Evolutionary conservation across 1,140 invertebrate genomes (phyloP).

Genomic region (Argopecten irradians): DNA sequence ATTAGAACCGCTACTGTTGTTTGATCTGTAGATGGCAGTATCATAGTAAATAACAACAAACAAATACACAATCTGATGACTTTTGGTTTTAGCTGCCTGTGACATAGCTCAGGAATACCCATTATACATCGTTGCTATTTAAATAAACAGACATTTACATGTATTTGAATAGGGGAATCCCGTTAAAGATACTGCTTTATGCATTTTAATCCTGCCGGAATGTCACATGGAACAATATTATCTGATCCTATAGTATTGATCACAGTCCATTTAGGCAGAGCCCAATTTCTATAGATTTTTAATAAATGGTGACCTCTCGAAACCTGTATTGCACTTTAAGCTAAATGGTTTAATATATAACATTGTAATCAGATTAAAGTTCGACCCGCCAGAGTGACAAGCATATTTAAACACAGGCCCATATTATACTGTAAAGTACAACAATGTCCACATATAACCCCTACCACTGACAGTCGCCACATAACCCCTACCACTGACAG

Average conservation of each 20-base stretch:
- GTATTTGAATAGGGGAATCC: not conserved
- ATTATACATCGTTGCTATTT: slow-evolving; percentile 7
- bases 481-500: too few relatives aligned
- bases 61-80: not conserved
- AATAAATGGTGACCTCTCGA: not conserved
- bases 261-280: not conserved
- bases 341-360: not conserved
- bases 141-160: not conserved
- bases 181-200: not conserved
- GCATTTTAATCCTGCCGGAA: not conserved
- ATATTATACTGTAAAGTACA: too few relatives aligned
- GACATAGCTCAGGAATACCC: not conserved
- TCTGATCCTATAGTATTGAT: not conserved
- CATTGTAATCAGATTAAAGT: not conserved
- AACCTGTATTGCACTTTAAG: not conserved
- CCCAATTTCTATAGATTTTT: not conserved
- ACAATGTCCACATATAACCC: too few relatives aligned
- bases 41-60: not conserved
- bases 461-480: too few relatives aligned
- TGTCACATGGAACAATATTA: not conserved
- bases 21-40: not conserved
- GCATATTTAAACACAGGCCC: too few relatives aligned
- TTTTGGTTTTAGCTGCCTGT: not conserved
- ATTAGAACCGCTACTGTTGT: not conserved
- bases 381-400: not conserved